A percentile compares a stretch with the other conserved stretches of the same genome.
These are phyloP conservation scores for Stratiomys singularior DNA, from an alignment of 2,888 invertebrate species.

Conservation along the genomic window DNA sequence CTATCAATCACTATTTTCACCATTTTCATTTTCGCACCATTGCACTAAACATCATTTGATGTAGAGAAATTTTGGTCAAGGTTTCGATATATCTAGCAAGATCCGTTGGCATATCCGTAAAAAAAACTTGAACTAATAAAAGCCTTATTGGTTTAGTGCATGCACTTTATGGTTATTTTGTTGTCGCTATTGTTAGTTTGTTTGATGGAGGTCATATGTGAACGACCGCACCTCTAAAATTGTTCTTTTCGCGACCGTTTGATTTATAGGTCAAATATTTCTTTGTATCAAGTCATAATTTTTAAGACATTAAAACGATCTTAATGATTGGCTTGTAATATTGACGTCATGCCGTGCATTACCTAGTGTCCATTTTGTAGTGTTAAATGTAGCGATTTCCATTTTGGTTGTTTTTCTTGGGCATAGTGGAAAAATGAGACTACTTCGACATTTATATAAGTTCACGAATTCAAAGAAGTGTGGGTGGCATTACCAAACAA, in stretches of 20 bases:
- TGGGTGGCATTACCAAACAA: too few relatives aligned
- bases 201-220: neutral
- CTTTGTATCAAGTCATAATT: neutral
- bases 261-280: slow-evolving; percentile 11
- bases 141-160: neutral
- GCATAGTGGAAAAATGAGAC: too few relatives aligned
- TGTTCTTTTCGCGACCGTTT: neutral
- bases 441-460: too few relatives aligned
- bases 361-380: neutral
- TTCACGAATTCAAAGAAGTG: too few relatives aligned
- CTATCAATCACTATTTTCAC: too few relatives aligned
- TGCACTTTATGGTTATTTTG: neutral
- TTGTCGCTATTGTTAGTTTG: neutral
- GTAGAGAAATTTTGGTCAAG: slow-evolving; percentile 1
- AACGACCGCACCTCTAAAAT: neutral
- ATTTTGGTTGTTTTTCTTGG: too few relatives aligned
- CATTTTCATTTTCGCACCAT: too few relatives aligned
- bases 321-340: neutral
- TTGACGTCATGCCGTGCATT: neutral
- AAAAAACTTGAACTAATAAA: neutral
- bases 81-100: neutral
- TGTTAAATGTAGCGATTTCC: too few relatives aligned
- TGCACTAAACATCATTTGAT: too few relatives aligned
- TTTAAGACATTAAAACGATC: neutral
- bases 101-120: neutral